phyloP scores from a whole-genome alignment of 37 sponge, comb jelly and placozoan species.

The Ephydatia muelleri region DNA sequence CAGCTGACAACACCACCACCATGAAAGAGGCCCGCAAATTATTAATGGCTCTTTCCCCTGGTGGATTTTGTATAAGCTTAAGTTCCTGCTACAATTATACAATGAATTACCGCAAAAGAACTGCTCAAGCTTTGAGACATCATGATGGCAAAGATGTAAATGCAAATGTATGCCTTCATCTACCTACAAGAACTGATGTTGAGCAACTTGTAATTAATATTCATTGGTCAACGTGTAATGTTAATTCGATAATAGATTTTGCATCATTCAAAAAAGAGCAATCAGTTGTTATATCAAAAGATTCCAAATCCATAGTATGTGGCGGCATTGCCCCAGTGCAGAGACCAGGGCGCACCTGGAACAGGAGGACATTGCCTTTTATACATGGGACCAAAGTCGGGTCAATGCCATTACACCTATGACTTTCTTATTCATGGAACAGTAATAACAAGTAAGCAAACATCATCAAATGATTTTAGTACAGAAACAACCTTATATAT shows the following conservation, averaged over 20 bases:
- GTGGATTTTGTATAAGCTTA: not conserved
- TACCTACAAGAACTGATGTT: not conserved
- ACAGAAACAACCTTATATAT: not conserved
- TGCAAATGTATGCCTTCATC: not conserved
- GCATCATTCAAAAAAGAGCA: not conserved
- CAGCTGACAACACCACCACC: not conserved
- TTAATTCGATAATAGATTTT: not conserved
- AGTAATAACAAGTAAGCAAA: no score
- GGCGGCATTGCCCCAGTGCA: not conserved
- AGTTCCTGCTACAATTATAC: constrained; percentile 20
- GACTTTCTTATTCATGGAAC: not conserved
- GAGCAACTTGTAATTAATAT: constrained; percentile 8
- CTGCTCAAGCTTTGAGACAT: not conserved
- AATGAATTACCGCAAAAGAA: not conserved
- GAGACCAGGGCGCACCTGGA: not conserved
- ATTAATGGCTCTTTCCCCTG: not conserved
- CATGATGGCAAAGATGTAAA: constrained; percentile 4
- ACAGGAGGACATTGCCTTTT: not conserved
- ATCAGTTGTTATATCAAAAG: not conserved
- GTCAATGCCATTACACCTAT: constrained; percentile 12
- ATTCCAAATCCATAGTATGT: constrained; percentile 11
- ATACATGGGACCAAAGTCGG: constrained; percentile 21
- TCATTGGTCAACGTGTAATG: constrained; percentile 9
- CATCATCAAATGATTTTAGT: not conserved
- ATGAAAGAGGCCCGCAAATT: constrained; percentile 7